phyloP scores from a whole-genome alignment of 2,113 vertebrate genomes.

The Thalassoma bifasciatum region DNA sequence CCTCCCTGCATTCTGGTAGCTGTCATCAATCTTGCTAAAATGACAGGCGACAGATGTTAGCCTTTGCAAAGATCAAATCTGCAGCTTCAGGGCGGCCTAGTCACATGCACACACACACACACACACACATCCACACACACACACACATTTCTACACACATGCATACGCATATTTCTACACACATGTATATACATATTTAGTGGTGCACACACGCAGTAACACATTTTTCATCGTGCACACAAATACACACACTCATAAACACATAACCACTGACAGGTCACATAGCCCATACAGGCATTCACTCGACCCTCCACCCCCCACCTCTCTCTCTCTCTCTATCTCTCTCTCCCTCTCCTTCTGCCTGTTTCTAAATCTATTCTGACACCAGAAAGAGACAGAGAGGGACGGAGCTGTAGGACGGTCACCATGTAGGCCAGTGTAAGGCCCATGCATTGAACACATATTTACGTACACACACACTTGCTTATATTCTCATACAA shows the following conservation, averaged over 20 bases:
- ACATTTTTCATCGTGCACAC: slow-evolving; percentile 19
- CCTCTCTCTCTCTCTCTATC: slow-evolving; percentile 8
- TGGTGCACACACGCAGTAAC: slow-evolving; percentile 21
- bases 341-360: slow-evolving; percentile 29
- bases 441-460: not conserved
- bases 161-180: not conserved
- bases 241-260: slow-evolving; percentile 16
- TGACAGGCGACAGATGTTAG: slow-evolving; percentile 99
- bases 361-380: slow-evolving; percentile 81
- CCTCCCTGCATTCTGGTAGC: slow-evolving; percentile 82
- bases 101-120: slow-evolving; percentile 74
- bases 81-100: slow-evolving; percentile 93
- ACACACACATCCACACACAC: slow-evolving; percentile 51
- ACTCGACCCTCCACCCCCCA: slow-evolving; percentile 26
- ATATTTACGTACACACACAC: slow-evolving; percentile 20
- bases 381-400: slow-evolving; percentile 80
- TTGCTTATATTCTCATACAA: not conserved
- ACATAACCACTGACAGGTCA: slow-evolving; percentile 69
- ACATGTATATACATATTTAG: too few relatives aligned
- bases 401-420: slow-evolving; percentile 75
- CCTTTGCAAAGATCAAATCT: slow-evolving; percentile 99
- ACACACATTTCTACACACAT: slow-evolving; percentile 63
- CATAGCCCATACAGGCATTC: slow-evolving; percentile 50
- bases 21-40: slow-evolving; percentile 99
- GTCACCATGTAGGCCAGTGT: slow-evolving; percentile 36